Evolutionary conservation across 2,888 invertebrate species (phyloP), one percentile per base, ranked within the genome.

Genomic region (Drosophila infuscata): DNA sequence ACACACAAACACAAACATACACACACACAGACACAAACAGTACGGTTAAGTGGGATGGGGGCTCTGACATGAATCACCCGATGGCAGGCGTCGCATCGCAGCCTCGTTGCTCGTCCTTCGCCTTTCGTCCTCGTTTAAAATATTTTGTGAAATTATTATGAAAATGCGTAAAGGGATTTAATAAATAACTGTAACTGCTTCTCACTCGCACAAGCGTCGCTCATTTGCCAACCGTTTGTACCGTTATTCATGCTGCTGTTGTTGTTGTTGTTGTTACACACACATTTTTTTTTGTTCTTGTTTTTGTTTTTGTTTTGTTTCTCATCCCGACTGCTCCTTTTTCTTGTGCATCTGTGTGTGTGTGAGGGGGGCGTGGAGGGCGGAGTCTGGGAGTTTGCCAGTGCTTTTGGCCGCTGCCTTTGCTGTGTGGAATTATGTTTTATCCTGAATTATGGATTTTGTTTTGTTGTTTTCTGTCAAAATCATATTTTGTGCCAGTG

Each of bases 361-460:
- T 58, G 70, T 69, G 9, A 9, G 7, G 15, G 25, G 7, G 1
- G 15, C 8, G 4, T 4, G 4, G 12, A 17, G 4, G 0, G 15
- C 15, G 46, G 25, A 12, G 7, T 1, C 20, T 35, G 25, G 48
- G 30, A 49, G 49, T 30, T 51, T 60, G 52, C 59, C 58, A 54
- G 41, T 49, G 63, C 71, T 67, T 49, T 68, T 30, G 67, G 63
- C 74, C 74, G 65, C 62, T 76, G 72, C 66, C 70, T 70, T 73
- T 66, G 75, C 82, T 82, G 77, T 83, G 84, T 83, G 85, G 90
- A 90, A 89, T 90, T 91, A 91, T 90, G 89, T 87, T 91, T 91
- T 92, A 92, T 92, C 89, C 91, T 91, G 92, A 92, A 87, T 92
- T 92, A 92, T 92, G 91, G 90, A 91, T 90, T 91, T 92, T 91